These are phyloP conservation scores for Heliconius erato DNA, from an alignment of 2,888 invertebrate species.

Conservation along the genomic window DNA sequence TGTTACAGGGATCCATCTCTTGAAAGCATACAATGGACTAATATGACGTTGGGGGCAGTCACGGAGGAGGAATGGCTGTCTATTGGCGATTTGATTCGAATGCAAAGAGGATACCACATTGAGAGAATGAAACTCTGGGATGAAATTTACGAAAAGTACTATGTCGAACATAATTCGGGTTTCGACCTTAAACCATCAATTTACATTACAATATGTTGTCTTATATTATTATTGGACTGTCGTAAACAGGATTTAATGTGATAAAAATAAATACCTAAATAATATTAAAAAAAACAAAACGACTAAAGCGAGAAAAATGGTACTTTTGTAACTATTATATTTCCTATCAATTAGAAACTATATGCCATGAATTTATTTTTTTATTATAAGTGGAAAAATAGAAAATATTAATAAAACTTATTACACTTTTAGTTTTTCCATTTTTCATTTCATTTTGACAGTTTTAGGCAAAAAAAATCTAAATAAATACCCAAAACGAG, in stretches of 20 bases:
- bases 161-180: constrained; percentile 62
- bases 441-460: not conserved
- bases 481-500: not conserved
- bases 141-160: constrained; percentile 68
- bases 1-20: constrained; percentile 64
- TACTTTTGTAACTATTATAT: not conserved
- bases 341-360: not conserved
- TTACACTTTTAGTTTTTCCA: not conserved
- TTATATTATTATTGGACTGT: constrained; percentile 28
- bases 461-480: not conserved
- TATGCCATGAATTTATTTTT: constrained; percentile 37
- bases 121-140: constrained; percentile 69
- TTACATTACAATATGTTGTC: constrained; percentile 38
- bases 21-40: constrained; percentile 60
- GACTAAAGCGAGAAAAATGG: not conserved
- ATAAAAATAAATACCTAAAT: not conserved
- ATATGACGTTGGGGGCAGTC: constrained; percentile 55
- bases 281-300: not conserved
- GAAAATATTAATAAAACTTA: not conserved
- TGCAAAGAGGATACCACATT: constrained; percentile 61
- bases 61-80: constrained; percentile 66
- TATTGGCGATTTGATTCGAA: constrained; percentile 56
- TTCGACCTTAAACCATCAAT: constrained; percentile 39
- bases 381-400: constrained; percentile 40
- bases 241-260: not conserved